Evolutionary conservation across 2,113 vertebrate species (phyloP).

Genomic region (Apodemus speciosus): DNA sequence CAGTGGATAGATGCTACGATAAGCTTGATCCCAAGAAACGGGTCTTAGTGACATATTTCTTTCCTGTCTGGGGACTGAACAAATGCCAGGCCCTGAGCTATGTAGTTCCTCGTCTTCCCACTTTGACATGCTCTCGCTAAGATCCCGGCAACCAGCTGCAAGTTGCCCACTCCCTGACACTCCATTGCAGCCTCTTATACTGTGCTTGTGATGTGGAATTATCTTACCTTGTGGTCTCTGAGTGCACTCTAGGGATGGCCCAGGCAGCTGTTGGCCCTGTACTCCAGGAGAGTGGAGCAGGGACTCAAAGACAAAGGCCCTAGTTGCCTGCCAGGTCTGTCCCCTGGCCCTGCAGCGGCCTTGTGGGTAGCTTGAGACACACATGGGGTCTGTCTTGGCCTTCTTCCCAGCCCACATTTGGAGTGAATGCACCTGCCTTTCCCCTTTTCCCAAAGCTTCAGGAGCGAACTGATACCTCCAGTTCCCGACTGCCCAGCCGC

Average conservation of each 20-base stretch:
- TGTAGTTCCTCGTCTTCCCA: neutral
- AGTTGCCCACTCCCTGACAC: neutral
- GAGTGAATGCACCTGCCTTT: neutral
- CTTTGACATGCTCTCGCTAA: slow-evolving; percentile 16
- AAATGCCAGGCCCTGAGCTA: neutral
- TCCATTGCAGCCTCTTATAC: neutral
- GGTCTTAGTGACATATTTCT: neutral
- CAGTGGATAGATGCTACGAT: neutral
- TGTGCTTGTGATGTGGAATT: neutral
- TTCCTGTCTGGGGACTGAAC: neutral
- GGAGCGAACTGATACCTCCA: neutral
- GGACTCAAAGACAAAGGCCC: slow-evolving; percentile 7
- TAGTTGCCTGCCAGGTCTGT: neutral
- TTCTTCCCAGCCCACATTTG: neutral
- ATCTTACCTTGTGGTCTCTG: neutral
- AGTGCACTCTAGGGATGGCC: neutral
- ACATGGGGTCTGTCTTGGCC: neutral
- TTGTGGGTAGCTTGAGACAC: neutral
- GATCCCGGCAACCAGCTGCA: neutral
- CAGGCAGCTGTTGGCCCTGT: neutral
- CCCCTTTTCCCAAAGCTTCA: neutral
- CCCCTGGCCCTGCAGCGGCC: neutral
- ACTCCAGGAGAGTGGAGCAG: neutral
- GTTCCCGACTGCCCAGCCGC: neutral
- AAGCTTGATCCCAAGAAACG: neutral